Percentiles rank a stretch among this genome's conserved stretches.
Evolutionary conservation across 2,888 invertebrate species (phyloP).

Genomic region (Drosophila prolongata): DNA sequence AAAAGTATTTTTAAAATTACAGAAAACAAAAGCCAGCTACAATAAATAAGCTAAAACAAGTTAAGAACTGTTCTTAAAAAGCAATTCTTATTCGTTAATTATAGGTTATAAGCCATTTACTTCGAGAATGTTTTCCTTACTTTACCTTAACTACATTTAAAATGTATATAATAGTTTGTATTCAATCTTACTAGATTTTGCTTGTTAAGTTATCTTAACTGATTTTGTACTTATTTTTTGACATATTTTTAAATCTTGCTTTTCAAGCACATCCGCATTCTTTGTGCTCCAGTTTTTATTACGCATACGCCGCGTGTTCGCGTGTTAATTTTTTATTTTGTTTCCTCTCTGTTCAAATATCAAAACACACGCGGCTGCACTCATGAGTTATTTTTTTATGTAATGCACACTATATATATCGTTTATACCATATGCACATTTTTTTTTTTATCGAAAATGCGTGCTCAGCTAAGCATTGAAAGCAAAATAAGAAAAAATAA

Average conservation of each 20-base stretch:
- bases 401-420: slow-evolving; percentile 27
- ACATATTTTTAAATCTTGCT: not conserved
- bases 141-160: too few species aligned
- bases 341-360: slow-evolving; percentile 25
- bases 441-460: slow-evolving; percentile 48
- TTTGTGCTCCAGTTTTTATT: slow-evolving; percentile 10
- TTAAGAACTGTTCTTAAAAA: too few species aligned
- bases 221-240: not conserved
- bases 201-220: not conserved
- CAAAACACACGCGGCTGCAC: slow-evolving; percentile 31
- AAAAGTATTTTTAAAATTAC: too few species aligned
- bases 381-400: slow-evolving; percentile 37
- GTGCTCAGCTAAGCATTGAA: slow-evolving; percentile 46
- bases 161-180: too few species aligned
- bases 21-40: too few species aligned
- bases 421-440: slow-evolving; percentile 10
- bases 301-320: slow-evolving; percentile 28
- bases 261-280: slow-evolving; percentile 21
- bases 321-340: slow-evolving; percentile 25
- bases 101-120: too few species aligned
- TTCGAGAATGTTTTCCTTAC: too few species aligned
- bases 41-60: too few species aligned
- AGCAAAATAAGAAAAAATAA: slow-evolving; percentile 11
- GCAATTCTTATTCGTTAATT: too few species aligned
- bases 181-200: not conserved